Evolutionary conservation across 2,888 invertebrate genomes (phyloP).

Genomic region (Ellobium chinense): DNA sequence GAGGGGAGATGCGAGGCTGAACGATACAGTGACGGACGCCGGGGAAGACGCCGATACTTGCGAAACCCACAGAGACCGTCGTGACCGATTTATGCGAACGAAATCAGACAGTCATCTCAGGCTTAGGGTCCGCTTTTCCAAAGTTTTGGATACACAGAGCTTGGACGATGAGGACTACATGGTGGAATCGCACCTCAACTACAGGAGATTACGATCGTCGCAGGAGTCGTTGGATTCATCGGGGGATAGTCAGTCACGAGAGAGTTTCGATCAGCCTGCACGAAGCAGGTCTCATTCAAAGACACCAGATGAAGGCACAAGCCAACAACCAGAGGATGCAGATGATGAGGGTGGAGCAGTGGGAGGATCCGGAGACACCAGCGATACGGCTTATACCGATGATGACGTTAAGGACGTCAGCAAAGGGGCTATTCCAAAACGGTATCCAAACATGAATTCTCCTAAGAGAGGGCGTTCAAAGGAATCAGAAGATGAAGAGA

Average conservation of each 20-base stretch:
- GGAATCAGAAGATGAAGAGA: not conserved
- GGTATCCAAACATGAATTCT: not conserved
- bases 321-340: not conserved
- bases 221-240: not conserved
- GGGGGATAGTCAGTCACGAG: too few relatives aligned
- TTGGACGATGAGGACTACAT: slow-evolving; percentile 3
- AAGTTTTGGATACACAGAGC: slow-evolving; percentile 8
- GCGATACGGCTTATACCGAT: not conserved
- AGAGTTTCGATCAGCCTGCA: not conserved
- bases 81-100: slow-evolving; percentile 30
- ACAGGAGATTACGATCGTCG: not conserved
- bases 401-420: not conserved
- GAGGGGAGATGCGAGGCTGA: not conserved
- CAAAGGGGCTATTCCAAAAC: slow-evolving; percentile 24
- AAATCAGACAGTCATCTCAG: slow-evolving; percentile 40
- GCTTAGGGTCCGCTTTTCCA: slow-evolving; percentile 31
- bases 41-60: not conserved
- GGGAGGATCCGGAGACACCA: not conserved
- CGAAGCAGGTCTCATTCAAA: not conserved
- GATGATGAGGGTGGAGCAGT: not conserved
- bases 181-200: not conserved
- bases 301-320: not conserved
- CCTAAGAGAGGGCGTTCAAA: not conserved
- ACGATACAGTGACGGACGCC: not conserved
- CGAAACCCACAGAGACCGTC: not conserved